Conservation (phyloP, 2,797 vertebrate genomes). For the Pempheris klunzingeri region DNA sequence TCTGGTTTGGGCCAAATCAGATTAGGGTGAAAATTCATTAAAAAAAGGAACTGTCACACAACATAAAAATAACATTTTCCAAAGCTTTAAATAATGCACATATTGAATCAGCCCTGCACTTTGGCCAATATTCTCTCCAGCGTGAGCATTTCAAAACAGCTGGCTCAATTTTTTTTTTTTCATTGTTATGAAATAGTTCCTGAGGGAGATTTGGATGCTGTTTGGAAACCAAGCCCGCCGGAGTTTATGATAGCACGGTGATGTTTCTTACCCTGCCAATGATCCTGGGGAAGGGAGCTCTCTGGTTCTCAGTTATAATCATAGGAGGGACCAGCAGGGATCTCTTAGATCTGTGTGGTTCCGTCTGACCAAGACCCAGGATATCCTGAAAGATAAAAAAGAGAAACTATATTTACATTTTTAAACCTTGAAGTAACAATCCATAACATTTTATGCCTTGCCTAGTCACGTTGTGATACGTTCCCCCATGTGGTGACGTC, state of each 20-base stretch:
- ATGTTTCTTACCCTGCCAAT: constrained; percentile 92
- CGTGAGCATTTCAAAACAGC: neutral
- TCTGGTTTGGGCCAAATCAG: neutral
- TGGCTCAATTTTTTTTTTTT: neutral
- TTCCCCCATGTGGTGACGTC: neutral
- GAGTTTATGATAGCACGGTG: neutral
- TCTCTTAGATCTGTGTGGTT: constrained; percentile 89
- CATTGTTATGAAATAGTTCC: constrained; percentile 7
- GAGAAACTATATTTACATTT: constrained; percentile 7
- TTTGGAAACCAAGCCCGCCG: constrained; percentile 16
- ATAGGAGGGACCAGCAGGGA: constrained; percentile 92
- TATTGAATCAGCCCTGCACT: constrained; percentile 11
- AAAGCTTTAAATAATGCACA: constrained; percentile 28
- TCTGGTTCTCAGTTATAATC: constrained; percentile 94
- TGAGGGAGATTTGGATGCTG: neutral
- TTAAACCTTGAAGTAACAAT: neutral
- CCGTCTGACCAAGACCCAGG: constrained; percentile 85
- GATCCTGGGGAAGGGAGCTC: constrained; percentile 90
- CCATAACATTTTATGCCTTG: neutral
- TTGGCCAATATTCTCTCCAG: neutral
- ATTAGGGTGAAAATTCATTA: neutral
- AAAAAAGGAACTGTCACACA: neutral
- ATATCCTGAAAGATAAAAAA: constrained; percentile 85
- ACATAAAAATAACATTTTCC: neutral
- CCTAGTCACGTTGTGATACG: neutral